Conservation (phyloP, 2,113 vertebrate genomes). For the Sylvia atricapilla region DNA sequence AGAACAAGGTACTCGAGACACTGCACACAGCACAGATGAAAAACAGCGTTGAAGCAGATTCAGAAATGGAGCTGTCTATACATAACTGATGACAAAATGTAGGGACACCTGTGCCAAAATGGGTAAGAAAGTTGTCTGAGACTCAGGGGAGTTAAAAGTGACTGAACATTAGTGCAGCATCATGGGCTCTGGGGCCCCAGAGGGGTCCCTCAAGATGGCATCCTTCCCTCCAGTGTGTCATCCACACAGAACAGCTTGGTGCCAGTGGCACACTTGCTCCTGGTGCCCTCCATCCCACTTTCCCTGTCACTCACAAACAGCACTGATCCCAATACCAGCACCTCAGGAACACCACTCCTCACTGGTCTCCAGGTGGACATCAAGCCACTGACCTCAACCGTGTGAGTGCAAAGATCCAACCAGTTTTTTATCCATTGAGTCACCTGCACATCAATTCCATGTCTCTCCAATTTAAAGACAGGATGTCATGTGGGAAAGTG, state of each 20-base stretch:
- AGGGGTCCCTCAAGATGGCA: background rate
- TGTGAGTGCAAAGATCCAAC: background rate
- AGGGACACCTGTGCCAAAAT: background rate
- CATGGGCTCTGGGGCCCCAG: background rate
- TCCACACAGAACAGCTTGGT: background rate
- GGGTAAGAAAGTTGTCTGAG: background rate
- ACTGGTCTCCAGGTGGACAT: background rate
- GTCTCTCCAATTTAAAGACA: background rate
- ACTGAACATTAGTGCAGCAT: background rate
- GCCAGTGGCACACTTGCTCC: too few species aligned
- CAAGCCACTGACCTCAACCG: background rate
- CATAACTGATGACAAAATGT: background rate
- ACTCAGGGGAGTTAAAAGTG: background rate
- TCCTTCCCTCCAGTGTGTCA: fast-evolving
- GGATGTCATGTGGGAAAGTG: background rate
- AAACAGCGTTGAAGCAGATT: background rate
- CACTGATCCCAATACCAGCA: background rate
- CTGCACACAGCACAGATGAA: background rate
- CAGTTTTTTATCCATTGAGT: background rate
- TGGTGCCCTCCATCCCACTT: background rate
- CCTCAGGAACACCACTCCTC: background rate
- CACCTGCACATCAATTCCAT: background rate
- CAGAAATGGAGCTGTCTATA: background rate
- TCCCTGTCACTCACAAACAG: background rate
- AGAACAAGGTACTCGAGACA: background rate